Percentiles rank a stretch among this genome's conserved stretches.
Conservation (phyloP, 2,113 vertebrate genomes). For the Caloenas nicobarica region DNA sequence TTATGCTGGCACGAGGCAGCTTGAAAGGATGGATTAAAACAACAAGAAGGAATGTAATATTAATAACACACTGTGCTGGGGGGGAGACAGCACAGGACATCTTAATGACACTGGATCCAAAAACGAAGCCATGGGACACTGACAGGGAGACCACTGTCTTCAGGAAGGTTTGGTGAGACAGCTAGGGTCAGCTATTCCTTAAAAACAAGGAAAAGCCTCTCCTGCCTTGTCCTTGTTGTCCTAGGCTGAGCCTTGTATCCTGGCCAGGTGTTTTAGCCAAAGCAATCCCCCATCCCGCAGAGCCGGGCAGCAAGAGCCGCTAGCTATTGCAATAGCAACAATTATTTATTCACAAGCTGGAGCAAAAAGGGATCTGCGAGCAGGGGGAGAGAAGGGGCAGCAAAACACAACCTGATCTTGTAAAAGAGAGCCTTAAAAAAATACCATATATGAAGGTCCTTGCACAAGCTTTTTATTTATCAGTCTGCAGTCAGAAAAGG, state of each 20-base stretch:
- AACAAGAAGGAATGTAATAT: background rate
- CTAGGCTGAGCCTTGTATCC: background rate
- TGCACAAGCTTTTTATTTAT: background rate
- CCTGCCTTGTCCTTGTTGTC: background rate
- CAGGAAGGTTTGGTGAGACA: background rate
- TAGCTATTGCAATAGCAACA: background rate
- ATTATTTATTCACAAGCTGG: conserved; percentile 10
- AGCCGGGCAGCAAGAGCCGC: background rate
- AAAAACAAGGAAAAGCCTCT: background rate
- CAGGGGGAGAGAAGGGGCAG: background rate
- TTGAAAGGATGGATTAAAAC: background rate
- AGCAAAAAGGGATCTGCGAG: conserved; percentile 14
- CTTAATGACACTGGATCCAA: background rate
- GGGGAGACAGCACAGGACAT: background rate
- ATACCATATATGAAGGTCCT: background rate
- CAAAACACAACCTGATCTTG: conserved; percentile 30
- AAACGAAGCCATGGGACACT: background rate
- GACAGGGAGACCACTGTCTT: background rate
- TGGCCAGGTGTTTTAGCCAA: background rate
- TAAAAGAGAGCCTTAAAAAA: conserved; percentile 50
- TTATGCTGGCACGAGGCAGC: background rate
- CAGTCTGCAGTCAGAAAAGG: conserved; percentile 13
- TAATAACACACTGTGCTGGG: background rate
- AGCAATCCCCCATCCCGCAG: background rate
- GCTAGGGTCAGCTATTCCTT: background rate